Evolutionary conservation across 1,140 invertebrate genomes (phyloP), one percentile per base, ranked within the genome.

Genomic region (Drosophila miranda): DNA sequence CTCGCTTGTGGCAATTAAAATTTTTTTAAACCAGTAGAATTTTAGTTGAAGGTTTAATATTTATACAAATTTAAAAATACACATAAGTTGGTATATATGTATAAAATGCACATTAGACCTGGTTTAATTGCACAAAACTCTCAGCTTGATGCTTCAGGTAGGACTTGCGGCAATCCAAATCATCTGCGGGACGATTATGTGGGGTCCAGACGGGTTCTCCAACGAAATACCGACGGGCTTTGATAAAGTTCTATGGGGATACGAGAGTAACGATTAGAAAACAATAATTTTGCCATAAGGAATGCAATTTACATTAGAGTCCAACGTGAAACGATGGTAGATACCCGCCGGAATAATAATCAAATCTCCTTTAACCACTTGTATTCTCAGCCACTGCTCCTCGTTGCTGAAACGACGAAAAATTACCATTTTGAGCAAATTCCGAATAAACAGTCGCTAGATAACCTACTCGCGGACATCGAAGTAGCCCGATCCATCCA

Each of bases 241-340:
- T 94, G 16, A 99, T 96, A 81, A 94, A 98, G 91, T 98, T 96
- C 96, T 98, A 91, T 43, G 94, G 93, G 59, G 16, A 79, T 82
- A 74, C 53, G 55, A 2, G 44, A 30, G 6, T 19, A 6, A 19
- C 49, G 57, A 21, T 7, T 34, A 45, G 21, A 26, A 3, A n/a
- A 38, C 8, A 13, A 9, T n/a, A 41, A 11, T 26, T 46, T 16
- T n/a, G 16, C 6, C 13, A 34, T 4, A 58, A 50, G 42, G 23
- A 5, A 0, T 2, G 2, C 3, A 11, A 7, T 38, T 26, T 91
- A 96, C 96, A 68, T 95, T 95, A 6, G 89, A 91, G 91, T 99
- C 98, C n/a, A 98, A 92, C 6, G 97, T 99, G 90, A 99, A 99
- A 54, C 99, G 93, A 88, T 99, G 99, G 91, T 99, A 99, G 75